Evolutionary conservation across 2,888 invertebrate species (phyloP), one percentile per base, ranked within the genome.

Genomic region (Liposcelis brunnea): DNA sequence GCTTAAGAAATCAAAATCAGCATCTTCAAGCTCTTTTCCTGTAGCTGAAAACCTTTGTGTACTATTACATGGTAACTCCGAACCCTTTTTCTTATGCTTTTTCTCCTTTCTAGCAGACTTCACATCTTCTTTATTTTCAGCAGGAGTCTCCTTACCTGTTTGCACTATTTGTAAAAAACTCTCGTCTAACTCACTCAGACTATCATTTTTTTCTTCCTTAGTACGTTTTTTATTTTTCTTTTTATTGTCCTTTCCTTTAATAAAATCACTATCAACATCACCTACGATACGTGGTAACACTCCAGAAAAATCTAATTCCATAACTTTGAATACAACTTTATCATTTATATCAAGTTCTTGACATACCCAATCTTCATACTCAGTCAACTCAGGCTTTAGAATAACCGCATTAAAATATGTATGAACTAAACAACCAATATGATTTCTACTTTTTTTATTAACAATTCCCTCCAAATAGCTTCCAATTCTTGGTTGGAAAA

Each of bases 321-420:
- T 70, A 49, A 80, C 68, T 50, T 62, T 65, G 55, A 80, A 75
- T 46, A 63, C 61, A 7, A 79, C 68, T 57, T 74, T 69, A 56
- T 76, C 72, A 0, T 75, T 76, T 53, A 75, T 66, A 43, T 66
- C 56, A 18, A 75, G 62, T 47, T 61, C 59, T 34, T 66, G 54
- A 2, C 77, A 77, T 47, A 69, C 56, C 78, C 79, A 78, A 51
- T 67, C 60, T 2, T 67, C 65, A 1, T 64, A 64, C 44, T 58
- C 55, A 44, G 67, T 66, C 19, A 56, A 53, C 31, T 66, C 65
- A 6, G 72, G 71, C 54, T 72, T 68, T 34, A 75, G 75, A 38
- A 81, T 69, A 3, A 78, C 77, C 10, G 78, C 75, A 62, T 80
- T 80, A 55, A 81, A 81, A 18, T 72, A 68, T 54, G 74, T 69